phyloP scores from a whole-genome alignment of 2,113 vertebrate genomes.

The Pomatorhinus ruficollis region DNA sequence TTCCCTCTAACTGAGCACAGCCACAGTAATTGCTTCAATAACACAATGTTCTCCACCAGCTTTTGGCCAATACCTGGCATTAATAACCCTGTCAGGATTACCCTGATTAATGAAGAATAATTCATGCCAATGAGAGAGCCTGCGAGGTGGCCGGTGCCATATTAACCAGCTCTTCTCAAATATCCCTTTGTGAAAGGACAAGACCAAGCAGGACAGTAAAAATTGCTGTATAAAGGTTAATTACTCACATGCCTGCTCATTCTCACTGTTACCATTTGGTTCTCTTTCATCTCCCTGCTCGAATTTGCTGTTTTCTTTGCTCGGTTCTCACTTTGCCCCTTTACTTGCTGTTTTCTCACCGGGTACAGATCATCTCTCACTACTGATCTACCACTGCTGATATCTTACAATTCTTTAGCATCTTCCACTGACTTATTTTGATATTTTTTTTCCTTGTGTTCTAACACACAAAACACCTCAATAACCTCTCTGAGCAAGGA shows the following conservation, averaged over 20 bases:
- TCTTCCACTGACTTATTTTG: neutral
- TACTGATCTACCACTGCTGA: neutral
- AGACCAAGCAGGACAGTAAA: neutral
- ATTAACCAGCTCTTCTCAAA: neutral
- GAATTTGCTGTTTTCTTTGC: neutral
- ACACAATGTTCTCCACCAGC: neutral
- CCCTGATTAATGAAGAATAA: neutral
- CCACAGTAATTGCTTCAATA: neutral
- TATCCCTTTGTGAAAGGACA: neutral
- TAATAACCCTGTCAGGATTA: neutral
- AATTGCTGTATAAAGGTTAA: slow-evolving; percentile 28
- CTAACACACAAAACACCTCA: neutral
- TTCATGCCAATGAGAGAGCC: neutral
- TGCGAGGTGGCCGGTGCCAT: neutral
- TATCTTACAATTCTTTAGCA: neutral
- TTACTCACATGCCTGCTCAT: slow-evolving; percentile 3
- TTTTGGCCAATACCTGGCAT: neutral
- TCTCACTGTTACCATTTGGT: neutral
- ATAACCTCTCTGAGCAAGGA: neutral
- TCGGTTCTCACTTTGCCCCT: neutral
- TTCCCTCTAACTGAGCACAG: neutral
- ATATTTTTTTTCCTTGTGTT: neutral
- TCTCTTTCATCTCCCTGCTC: neutral
- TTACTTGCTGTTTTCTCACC: neutral
- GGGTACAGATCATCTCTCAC: neutral